Conservation (phyloP, 64 coral and sea anemone species). For the Actinia tenebrosa region DNA sequence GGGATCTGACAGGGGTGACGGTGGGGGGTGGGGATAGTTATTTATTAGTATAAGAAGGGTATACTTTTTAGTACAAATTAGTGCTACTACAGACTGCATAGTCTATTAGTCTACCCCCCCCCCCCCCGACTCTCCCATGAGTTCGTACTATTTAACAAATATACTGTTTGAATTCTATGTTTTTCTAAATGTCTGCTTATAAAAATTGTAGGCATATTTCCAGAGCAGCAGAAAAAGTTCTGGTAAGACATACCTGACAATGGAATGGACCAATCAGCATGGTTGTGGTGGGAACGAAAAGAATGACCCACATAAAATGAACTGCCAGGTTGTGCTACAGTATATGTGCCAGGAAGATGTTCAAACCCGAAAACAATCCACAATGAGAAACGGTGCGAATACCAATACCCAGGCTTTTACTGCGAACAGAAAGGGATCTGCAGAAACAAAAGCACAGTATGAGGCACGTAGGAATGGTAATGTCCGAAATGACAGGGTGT, state of each 20-base stretch:
- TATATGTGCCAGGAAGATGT: slow-evolving; percentile 79
- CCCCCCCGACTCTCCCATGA: no score
- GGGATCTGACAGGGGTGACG: no score
- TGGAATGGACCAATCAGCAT: slow-evolving; percentile 99
- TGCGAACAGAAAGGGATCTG: background rate
- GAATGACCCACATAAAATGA: slow-evolving; percentile 86
- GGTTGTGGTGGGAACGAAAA: slow-evolving; percentile 96
- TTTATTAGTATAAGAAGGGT: no score
- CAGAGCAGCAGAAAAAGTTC: slow-evolving; percentile 62
- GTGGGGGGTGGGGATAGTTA: no score
- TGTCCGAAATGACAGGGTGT: slow-evolving; percentile 42
- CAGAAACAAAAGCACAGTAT: slow-evolving; percentile 52
- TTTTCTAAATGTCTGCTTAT: no score
- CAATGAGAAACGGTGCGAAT: slow-evolving; percentile 67
- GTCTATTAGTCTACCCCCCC: no score
- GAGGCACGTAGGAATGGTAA: slow-evolving; percentile 32
- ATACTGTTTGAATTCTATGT: no score
- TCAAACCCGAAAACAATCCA: slow-evolving; percentile 1
- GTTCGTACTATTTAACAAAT: no score
- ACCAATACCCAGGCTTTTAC: slow-evolving; percentile 79
- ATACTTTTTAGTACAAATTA: no score
- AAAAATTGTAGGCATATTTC: slow-evolving; percentile 44
- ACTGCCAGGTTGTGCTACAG: slow-evolving; percentile 86
- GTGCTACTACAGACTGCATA: no score
- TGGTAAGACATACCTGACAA: slow-evolving; percentile 80